phyloP scores from a whole-genome alignment of 2,113 vertebrate species.

The Microtus oregoni region DNA sequence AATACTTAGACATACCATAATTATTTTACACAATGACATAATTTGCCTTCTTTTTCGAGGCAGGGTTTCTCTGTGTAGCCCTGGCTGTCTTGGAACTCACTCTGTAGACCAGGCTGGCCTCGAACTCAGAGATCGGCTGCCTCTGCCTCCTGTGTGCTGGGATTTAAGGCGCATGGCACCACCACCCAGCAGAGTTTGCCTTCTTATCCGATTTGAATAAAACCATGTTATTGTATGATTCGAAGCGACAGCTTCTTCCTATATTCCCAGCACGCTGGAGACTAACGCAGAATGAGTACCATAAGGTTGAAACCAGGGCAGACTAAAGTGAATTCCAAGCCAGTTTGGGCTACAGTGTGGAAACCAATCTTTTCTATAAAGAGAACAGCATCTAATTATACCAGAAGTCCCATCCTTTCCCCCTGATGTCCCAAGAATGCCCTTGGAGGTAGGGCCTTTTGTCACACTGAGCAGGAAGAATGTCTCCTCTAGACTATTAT shows the following conservation, averaged over 20 bases:
- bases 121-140: too few species aligned
- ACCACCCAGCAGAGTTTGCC: background rate
- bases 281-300: background rate
- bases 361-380: background rate
- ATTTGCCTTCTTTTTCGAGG: background rate
- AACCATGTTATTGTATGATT: background rate
- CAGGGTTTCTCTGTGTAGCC: too few species aligned
- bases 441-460: background rate
- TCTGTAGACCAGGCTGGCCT: too few species aligned
- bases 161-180: too few species aligned
- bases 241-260: too few species aligned
- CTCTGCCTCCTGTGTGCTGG: too few species aligned
- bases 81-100: too few species aligned
- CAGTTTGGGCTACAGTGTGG: background rate
- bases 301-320: too few species aligned
- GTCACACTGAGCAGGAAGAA: background rate
- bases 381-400: background rate
- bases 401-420: background rate
- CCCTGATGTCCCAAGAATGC: background rate
- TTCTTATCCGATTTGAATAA: background rate
- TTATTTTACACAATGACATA: background rate
- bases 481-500: background rate
- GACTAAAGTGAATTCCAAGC: background rate
- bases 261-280: background rate
- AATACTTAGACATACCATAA: background rate